Evolutionary conservation across 2,888 invertebrate genomes (phyloP), one percentile per base, ranked within the genome.

Genomic region (Cloeon dipterum): DNA sequence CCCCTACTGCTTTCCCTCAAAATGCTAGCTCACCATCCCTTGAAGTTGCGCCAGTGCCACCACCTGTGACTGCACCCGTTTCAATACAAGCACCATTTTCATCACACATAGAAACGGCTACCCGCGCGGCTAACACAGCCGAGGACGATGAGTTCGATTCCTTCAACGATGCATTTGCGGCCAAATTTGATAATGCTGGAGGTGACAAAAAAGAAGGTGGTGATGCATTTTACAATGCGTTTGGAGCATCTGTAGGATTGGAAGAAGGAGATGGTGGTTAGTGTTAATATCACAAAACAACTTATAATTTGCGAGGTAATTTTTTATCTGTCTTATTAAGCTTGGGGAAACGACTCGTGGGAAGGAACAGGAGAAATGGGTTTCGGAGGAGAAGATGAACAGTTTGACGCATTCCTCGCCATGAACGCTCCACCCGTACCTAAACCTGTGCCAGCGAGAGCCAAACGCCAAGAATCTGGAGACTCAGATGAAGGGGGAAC

Each of bases 131-230:
- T n/a, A n/a, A n/a, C n/a, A n/a, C n/a, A n/a, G n/a, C n/a, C n/a
- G n/a, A n/a, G n/a, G n/a, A n/a, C n/a, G n/a, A n/a, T n/a, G n/a
- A n/a, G n/a, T n/a, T n/a, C n/a, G n/a, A n/a, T n/a, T n/a, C n/a
- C n/a, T n/a, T n/a, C n/a, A 88, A 88, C 46, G 88, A 88, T 53
- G 86, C 82, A 0, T 89, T 89, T 48, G 73, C 85, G 3, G 78
- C 82, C 2, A 85, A 86, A 53, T 89, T 89, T 49, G 86, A 86
- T 45, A 74, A 69, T 25, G 73, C 72, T 17, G 49, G 46, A 4
- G 68, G 66, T 47, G 63, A 68, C 1, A 68, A 68, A 44, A 50
- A 52, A 26, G n/a, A n/a, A n/a, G 55, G 56, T 2, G 45, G 46
- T 17, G 53, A 34, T 14, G 25, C 38, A 16, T 34, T 34, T 20